Percentiles rank a stretch among this genome's conserved stretches.
phyloP scores from a whole-genome alignment of 2,888 invertebrate species.

The Ophraella communa region DNA sequence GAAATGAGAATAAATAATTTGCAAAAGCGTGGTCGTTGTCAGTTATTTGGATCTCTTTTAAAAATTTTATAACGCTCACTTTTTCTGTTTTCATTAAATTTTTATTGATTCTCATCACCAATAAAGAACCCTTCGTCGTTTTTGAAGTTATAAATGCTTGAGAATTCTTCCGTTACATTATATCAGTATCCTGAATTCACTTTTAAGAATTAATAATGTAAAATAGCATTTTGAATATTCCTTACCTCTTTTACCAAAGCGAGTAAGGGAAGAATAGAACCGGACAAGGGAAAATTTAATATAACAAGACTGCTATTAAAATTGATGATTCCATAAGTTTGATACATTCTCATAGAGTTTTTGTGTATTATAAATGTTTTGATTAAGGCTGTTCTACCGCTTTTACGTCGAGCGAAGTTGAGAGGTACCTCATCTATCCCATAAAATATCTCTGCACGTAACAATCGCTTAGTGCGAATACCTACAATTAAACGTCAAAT shows the following conservation, averaged over 20 bases:
- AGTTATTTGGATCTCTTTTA: not conserved
- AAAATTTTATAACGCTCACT: not conserved
- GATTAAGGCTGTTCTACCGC: too few species aligned
- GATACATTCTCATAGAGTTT: too few species aligned
- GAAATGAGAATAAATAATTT: too few species aligned
- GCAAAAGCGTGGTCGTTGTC: too few species aligned
- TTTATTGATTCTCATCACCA: conserved; percentile 1
- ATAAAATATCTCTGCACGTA: too few species aligned
- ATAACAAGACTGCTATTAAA: not conserved
- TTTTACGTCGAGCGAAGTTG: too few species aligned
- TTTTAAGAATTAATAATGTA: conserved; percentile 31
- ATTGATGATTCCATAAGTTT: too few species aligned
- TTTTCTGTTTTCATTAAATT: not conserved
- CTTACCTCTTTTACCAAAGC: conserved; percentile 11
- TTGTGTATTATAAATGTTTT: not conserved
- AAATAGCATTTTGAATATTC: conserved; percentile 22
- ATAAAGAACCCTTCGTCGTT: not conserved
- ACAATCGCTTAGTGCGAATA: too few species aligned
- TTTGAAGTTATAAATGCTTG: conserved; percentile 12
- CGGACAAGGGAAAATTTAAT: not conserved
- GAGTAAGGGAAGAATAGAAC: conserved; percentile 20
- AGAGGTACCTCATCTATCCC: too few species aligned
- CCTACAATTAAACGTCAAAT: too few species aligned
- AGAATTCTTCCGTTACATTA: conserved; percentile 13
- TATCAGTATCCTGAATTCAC: conserved; percentile 26